Percentiles rank a stretch among this genome's conserved stretches.
Conservation (phyloP, 2,797 vertebrate genomes). For the Picus viridis region DNA sequence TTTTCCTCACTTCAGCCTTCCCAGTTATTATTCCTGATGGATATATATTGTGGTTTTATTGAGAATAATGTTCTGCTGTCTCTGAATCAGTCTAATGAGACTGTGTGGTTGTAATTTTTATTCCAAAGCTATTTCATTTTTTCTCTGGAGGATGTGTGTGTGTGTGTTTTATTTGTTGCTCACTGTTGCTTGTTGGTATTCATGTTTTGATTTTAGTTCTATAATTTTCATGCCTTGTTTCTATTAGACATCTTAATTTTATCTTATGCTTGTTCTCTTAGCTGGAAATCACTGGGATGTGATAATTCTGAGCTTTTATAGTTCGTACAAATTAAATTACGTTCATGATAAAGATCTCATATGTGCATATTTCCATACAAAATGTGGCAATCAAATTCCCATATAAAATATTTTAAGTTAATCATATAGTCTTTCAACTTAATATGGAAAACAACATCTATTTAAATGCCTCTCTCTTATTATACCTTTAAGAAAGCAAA, state of each 20-base stretch:
- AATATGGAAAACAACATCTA: not conserved
- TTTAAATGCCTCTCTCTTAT: not conserved
- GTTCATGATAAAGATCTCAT: not conserved
- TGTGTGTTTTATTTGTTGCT: not conserved
- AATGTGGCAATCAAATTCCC: not conserved
- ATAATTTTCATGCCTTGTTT: not conserved
- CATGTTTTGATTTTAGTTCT: not conserved
- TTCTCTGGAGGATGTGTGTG: not conserved
- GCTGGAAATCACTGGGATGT: not conserved
- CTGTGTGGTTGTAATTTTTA: not conserved
- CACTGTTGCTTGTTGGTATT: not conserved
- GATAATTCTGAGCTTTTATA: not conserved
- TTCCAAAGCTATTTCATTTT: not conserved
- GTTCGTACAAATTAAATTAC: not conserved
- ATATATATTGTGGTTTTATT: not conserved
- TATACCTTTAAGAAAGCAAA: not conserved
- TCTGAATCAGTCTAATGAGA: not conserved
- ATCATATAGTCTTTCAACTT: not conserved
- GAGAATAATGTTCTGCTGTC: not conserved
- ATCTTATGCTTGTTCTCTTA: not conserved
- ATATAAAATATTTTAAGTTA: slow-evolving; percentile 3
- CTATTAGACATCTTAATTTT: not conserved
- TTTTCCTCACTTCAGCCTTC: not conserved
- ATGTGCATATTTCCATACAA: not conserved
- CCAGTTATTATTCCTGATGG: not conserved